A percentile compares a stretch with the other conserved stretches of the same genome.
phyloP scores from a whole-genome alignment of 1,140 invertebrate genomes.

The Oedothorax gibbosus region DNA sequence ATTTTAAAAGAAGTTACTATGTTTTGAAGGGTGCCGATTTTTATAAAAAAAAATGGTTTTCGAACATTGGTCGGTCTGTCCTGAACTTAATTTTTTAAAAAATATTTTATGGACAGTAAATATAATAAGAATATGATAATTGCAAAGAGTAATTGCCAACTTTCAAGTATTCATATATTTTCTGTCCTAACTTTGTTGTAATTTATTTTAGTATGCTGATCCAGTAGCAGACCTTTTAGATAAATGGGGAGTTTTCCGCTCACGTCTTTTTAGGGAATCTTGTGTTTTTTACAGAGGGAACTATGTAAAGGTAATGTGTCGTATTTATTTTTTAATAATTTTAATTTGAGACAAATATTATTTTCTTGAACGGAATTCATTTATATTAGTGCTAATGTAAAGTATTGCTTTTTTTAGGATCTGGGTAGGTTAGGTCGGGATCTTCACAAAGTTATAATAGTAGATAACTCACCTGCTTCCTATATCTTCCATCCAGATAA shows the following conservation, averaged over 20 bases:
- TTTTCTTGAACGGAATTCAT: background rate
- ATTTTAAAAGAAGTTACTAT: too few species aligned
- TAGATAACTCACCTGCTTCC: conserved; percentile 99
- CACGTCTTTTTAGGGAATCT: conserved; percentile 97
- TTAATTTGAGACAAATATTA: background rate
- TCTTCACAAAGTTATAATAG: conserved; percentile 95
- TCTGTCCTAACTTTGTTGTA: background rate
- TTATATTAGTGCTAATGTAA: background rate
- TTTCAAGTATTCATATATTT: background rate
- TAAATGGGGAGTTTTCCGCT: conserved; percentile 95
- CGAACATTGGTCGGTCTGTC: too few species aligned
- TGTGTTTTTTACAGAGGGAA: conserved; percentile 99
- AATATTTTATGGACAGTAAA: too few species aligned
- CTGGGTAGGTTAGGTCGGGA: conserved; percentile 96
- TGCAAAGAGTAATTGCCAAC: too few species aligned
- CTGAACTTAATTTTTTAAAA: too few species aligned
- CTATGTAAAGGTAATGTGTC: conserved; percentile 86
- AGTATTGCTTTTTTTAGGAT: conserved; percentile 73
- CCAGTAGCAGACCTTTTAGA: conserved; percentile 98
- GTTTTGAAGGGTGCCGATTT: too few species aligned
- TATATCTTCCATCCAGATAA: conserved; percentile 99
- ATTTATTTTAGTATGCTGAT: conserved; percentile 90
- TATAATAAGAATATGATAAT: too few species aligned
- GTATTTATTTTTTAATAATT: background rate
- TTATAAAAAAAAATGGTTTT: too few species aligned